Conservation (phyloP, 1,140 invertebrate genomes). For the Orchesella cincta region DNA sequence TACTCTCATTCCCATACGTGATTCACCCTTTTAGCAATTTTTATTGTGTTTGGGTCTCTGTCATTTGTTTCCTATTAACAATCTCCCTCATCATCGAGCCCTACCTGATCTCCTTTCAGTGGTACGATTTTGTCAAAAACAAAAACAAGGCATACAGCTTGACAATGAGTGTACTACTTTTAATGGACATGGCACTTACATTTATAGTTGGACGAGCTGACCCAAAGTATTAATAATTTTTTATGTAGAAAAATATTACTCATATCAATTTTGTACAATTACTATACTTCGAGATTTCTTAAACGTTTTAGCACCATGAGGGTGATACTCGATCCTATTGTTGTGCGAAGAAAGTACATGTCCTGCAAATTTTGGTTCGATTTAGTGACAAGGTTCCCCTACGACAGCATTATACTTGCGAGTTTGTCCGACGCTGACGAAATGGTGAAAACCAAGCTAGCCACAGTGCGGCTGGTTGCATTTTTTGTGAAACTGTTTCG, state of each 20-base stretch:
- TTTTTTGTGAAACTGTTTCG: neutral
- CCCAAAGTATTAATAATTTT: too few relatives aligned
- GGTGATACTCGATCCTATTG: neutral
- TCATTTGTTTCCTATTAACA: neutral
- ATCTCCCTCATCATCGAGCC: neutral
- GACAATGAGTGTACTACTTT: neutral
- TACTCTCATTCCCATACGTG: neutral
- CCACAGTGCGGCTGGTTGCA: neutral
- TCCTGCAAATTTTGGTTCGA: neutral
- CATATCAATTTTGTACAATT: too few relatives aligned
- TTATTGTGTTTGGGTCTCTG: neutral
- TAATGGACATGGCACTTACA: neutral
- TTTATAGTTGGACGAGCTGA: neutral
- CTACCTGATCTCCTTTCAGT: neutral
- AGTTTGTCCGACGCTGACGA: neutral
- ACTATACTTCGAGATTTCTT: too few relatives aligned
- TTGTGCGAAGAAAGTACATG: neutral
- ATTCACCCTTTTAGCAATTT: constrained; percentile 7
- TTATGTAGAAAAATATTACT: too few relatives aligned
- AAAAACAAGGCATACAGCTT: neutral
- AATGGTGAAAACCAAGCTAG: neutral
- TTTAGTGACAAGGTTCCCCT: neutral
- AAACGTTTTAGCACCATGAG: neutral
- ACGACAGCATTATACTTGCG: neutral
- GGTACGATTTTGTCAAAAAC: neutral